Conservation (phyloP, 2,113 vertebrate species). For the Hippolais icterina region DNA sequence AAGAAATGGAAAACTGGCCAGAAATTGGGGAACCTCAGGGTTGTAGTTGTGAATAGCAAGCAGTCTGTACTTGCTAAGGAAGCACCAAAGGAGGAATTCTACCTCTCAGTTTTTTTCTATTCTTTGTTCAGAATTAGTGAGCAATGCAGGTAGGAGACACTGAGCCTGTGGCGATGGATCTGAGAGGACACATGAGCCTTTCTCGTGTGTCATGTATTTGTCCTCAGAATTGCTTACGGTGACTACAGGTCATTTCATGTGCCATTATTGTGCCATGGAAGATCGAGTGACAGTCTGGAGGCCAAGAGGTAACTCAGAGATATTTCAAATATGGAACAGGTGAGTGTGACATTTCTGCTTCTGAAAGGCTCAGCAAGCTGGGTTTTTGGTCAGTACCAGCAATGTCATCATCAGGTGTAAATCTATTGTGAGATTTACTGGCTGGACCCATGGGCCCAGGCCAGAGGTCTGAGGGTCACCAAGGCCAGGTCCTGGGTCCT, state of each 20-base stretch:
- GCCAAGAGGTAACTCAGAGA: background rate
- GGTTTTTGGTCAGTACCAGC: background rate
- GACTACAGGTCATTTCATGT: background rate
- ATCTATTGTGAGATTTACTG: background rate
- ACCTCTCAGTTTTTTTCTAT: background rate
- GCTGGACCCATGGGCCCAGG: background rate
- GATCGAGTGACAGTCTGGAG: background rate
- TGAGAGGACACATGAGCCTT: background rate
- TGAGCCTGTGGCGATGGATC: background rate
- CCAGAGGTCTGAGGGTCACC: rapidly evolving
- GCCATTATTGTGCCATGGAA: background rate
- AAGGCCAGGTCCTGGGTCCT: background rate
- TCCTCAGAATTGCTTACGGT: background rate
- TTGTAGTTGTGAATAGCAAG: background rate
- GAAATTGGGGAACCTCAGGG: background rate
- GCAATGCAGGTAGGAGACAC: background rate
- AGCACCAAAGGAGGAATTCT: background rate
- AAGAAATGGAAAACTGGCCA: background rate
- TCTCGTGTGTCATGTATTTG: background rate
- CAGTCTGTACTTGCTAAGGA: background rate
- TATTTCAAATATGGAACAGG: background rate
- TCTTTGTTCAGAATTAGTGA: background rate
- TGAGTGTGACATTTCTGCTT: background rate
- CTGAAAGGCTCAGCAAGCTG: background rate
- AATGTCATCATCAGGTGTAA: background rate